Conservation (phyloP, 2,113 vertebrate species). For the Aepyceros melampus region DNA sequence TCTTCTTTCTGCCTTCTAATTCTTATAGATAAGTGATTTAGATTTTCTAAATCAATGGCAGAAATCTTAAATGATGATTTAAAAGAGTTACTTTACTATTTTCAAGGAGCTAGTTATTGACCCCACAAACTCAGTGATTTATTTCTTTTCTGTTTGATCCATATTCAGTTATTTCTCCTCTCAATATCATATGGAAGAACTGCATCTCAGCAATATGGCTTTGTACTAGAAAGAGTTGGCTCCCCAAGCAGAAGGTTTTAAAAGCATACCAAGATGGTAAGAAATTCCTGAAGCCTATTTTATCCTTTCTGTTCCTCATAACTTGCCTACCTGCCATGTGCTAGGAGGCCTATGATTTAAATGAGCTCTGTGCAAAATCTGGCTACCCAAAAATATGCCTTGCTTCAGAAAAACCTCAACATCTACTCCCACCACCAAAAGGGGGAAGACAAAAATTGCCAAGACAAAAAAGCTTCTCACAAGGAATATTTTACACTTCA, state of each 20-base stretch:
- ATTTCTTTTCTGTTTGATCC: background rate
- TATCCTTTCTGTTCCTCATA: constrained; percentile 43
- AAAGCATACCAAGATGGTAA: constrained; percentile 47
- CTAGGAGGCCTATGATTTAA: constrained; percentile 33
- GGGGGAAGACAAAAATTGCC: background rate
- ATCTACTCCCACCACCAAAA: background rate
- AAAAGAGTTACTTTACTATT: background rate
- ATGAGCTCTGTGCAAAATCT: constrained; percentile 37
- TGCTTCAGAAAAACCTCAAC: background rate
- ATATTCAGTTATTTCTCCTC: background rate
- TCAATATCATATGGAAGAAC: background rate
- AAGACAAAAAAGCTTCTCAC: background rate
- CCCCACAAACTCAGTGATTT: background rate
- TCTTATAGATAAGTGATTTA: background rate
- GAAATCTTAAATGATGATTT: background rate
- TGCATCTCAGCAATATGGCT: background rate
- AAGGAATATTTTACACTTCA: background rate
- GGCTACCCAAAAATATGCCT: constrained; percentile 41
- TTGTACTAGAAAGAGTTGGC: constrained; percentile 41
- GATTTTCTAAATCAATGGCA: background rate
- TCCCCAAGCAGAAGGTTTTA: constrained; percentile 55
- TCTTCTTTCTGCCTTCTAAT: background rate
- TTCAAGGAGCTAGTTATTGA: background rate
- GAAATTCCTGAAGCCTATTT: constrained; percentile 48
- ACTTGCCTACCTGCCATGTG: constrained; percentile 49